Conservation (phyloP, 2,113 vertebrate species). For the Chloebia gouldiae region DNA sequence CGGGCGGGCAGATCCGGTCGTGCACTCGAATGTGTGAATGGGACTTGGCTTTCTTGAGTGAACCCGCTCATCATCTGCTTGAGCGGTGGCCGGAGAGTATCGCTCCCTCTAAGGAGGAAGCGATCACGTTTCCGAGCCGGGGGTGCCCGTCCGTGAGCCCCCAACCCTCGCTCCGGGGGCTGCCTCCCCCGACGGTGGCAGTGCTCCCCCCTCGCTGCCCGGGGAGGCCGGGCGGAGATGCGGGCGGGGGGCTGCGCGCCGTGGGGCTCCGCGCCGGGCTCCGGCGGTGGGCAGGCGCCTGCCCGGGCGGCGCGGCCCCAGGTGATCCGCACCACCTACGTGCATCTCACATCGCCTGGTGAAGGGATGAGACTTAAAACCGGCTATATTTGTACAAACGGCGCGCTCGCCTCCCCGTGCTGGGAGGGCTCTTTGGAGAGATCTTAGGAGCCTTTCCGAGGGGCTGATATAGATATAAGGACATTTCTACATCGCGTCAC, state of each 20-base stretch:
- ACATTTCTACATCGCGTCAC: slow-evolving; percentile 98
- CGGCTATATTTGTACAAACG: background rate
- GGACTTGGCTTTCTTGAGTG: background rate
- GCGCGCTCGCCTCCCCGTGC: slow-evolving; percentile 67
- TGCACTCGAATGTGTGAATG: background rate
- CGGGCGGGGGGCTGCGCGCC: background rate
- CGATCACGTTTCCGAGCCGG: background rate
- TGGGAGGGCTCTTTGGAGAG: slow-evolving; percentile 83
- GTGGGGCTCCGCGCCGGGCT: background rate
- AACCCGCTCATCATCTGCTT: background rate
- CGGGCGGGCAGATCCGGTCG: background rate
- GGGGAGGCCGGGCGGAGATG: background rate
- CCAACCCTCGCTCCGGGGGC: background rate
- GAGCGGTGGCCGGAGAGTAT: background rate
- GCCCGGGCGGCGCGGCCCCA: slow-evolving; percentile 55
- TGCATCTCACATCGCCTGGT: background rate
- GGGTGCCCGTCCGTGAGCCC: background rate
- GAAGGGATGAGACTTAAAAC: background rate
- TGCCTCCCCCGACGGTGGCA: background rate
- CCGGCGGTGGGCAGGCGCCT: slow-evolving; percentile 10
- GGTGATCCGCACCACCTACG: slow-evolving; percentile 65
- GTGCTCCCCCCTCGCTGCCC: background rate
- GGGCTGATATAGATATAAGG: slow-evolving; percentile 99
- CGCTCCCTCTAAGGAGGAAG: background rate
- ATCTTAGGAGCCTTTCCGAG: slow-evolving; percentile 83